Base-by-base conservation (phyloP, 2,888 invertebrate genomes). In the Halictus ligatus region DNA sequence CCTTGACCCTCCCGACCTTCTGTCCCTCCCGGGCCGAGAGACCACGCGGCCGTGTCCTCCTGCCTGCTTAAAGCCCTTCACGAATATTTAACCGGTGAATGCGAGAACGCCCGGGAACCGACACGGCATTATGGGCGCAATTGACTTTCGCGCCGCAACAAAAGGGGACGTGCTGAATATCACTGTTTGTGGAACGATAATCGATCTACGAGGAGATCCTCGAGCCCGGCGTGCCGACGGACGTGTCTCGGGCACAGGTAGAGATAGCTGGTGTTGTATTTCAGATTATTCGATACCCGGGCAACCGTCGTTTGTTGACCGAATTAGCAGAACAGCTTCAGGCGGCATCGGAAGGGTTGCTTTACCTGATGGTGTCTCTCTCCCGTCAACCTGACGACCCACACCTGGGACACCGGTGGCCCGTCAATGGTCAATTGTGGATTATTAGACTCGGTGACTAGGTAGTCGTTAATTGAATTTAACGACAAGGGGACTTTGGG, bases 1-100 rank as follows among this genome's bases (percentile, higher is more conserved):
- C 87, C 83, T 88, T 88, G 90, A 88, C 87, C 87, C 87, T 82
- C 40, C 21, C 64, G 64, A 15, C 29, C n/a, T 43, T 12, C 64
- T 18, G 21, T 54, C 64, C 12, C 29, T 15, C 29, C 0, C 29
- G 7, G 29, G 75, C 79, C 74, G n/a, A 18, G 74, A 40, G 74
- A 40, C 69, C 21, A 40, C 10, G 71, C 10, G 71, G 43, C 43
- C 48, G 78, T 58, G 35, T 25, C 48, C 60, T 40, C 50, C 18
- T 50, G 46, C n/a, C 48, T 71, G 7, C 80, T 73, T 40, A 6
- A 6, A 25, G 25, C 43, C 69, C 64, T 75, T 72, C 54, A 46
- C 25, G 43, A 80, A 46, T 73, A 35, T 35, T 84, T 35, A 43
- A 78, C 35, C 21, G 3, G 46, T 35, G 35, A 15, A 72, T 25